A percentile compares a stretch with the other conserved stretches of the same genome.
Evolutionary conservation across 2,888 invertebrate genomes (phyloP).

Genomic region (Gasteruption jaculator): DNA sequence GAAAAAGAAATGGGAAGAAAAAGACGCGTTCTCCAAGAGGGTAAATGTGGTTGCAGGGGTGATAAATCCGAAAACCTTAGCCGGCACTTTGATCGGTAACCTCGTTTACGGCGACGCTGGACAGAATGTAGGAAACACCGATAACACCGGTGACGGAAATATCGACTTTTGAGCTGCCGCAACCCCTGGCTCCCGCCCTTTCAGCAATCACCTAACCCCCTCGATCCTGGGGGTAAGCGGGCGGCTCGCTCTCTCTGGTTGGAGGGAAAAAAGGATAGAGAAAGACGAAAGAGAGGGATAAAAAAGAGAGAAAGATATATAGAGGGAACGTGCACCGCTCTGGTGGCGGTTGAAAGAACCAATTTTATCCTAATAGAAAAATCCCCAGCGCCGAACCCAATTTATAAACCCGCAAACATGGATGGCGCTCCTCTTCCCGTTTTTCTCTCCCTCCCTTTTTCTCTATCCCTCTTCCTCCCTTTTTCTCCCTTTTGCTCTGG

Average conservation of each 20-base stretch:
- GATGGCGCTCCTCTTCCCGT: conserved; percentile 32
- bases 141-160: conserved; percentile 50
- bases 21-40: too few species aligned
- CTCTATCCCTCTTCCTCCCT: conserved; percentile 15
- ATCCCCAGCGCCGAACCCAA: conserved; percentile 51
- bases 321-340: conserved; percentile 32
- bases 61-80: conserved; percentile 9
- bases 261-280: conserved; percentile 22
- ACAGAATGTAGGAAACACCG: conserved; percentile 45
- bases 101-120: conserved; percentile 44
- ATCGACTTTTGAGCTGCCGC: conserved; percentile 45
- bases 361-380: conserved; percentile 53
- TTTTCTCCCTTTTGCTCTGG: conserved; percentile 3
- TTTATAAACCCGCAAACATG: conserved; percentile 53
- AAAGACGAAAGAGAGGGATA: conserved; percentile 13
- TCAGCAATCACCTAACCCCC: conserved; percentile 28
- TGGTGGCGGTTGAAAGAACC: conserved; percentile 52
- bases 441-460: conserved; percentile 8
- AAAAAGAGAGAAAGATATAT: conserved; percentile 1
- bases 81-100: conserved; percentile 45
- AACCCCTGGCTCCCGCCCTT: conserved; percentile 15
- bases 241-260: conserved; percentile 22
- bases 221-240: conserved; percentile 8
- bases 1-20: too few species aligned
- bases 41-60: background rate